These are phyloP conservation scores for Ammospiza caudacuta DNA, from an alignment of 2,113 vertebrate genomes.

Conservation along the genomic window DNA sequence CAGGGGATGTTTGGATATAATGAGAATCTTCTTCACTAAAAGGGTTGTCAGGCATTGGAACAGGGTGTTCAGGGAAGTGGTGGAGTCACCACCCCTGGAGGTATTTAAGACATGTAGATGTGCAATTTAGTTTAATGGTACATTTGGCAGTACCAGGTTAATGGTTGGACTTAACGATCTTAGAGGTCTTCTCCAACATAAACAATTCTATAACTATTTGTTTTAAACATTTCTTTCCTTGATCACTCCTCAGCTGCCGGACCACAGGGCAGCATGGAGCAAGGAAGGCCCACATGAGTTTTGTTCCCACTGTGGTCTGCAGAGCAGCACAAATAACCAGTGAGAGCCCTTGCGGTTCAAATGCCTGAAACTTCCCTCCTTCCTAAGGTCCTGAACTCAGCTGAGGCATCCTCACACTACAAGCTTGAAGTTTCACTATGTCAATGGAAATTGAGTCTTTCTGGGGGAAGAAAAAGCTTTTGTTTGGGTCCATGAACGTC, in stretches of 20 bases:
- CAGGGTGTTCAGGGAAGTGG: background rate
- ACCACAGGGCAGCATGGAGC: background rate
- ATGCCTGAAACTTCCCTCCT: background rate
- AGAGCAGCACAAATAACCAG: background rate
- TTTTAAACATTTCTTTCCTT: background rate
- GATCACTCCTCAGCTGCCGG: background rate
- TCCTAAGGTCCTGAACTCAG: background rate
- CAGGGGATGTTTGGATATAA: background rate
- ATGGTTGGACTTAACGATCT: background rate
- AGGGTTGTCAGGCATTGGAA: background rate
- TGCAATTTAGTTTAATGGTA: background rate
- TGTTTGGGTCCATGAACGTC: background rate
- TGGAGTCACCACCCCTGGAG: background rate
- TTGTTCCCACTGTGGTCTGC: background rate
- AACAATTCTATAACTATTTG: background rate
- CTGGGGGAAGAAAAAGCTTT: background rate
- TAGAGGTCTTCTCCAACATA: background rate
- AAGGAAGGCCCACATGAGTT: background rate
- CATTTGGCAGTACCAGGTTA: background rate
- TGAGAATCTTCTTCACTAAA: background rate
- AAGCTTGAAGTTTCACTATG: background rate
- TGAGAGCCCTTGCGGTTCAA: background rate
- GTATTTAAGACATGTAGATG: background rate
- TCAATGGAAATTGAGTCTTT: background rate
- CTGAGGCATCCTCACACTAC: background rate